Evolutionary conservation across 2,797 vertebrate genomes (phyloP).

Genomic region (Labroides dimidiatus): DNA sequence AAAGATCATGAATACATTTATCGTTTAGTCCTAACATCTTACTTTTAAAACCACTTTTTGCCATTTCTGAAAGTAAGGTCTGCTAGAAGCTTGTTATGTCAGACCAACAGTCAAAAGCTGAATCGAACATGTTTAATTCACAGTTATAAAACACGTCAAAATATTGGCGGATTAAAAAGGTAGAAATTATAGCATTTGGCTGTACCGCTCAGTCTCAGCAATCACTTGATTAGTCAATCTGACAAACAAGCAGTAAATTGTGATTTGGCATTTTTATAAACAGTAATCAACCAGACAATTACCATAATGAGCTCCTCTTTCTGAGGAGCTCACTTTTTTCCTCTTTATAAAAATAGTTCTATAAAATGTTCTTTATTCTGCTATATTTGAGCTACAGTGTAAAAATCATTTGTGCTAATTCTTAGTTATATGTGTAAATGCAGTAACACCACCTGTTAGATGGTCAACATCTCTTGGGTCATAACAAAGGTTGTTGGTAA

Average conservation of each 20-base stretch:
- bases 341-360: background rate
- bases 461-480: background rate
- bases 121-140: background rate
- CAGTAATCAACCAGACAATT: background rate
- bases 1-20: background rate
- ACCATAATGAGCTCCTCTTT: background rate
- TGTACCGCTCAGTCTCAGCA: too few species aligned
- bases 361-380: background rate
- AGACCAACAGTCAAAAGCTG: background rate
- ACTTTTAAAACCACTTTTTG: too few species aligned
- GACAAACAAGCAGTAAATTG: background rate
- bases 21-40: too few species aligned
- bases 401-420: background rate
- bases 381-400: background rate
- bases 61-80: background rate
- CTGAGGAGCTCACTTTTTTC: background rate
- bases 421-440: slow-evolving; percentile 9
- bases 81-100: background rate
- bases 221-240: background rate
- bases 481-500: slow-evolving; percentile 10
- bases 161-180: background rate
- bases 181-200: background rate
- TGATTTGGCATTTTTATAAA: background rate
- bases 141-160: background rate
- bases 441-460: background rate